phyloP scores from a whole-genome alignment of 2,888 invertebrate genomes.

The Pollenia griseotomentosa region DNA sequence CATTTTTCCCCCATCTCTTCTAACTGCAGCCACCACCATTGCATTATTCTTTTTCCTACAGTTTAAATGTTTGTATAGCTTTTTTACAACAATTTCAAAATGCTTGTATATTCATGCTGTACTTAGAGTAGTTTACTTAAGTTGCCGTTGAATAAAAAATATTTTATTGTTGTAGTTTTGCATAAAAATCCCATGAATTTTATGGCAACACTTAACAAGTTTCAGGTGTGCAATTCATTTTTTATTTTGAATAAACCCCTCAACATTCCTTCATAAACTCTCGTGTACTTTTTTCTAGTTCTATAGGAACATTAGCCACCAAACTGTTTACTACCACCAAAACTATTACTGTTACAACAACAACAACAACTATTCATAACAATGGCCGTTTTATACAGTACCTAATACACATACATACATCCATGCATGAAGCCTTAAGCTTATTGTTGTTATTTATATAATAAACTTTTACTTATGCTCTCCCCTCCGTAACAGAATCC shows the following conservation, averaged over 20 bases:
- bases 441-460: constrained; percentile 49
- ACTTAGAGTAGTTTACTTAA: constrained; percentile 62
- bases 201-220: constrained; percentile 78
- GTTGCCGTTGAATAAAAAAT: constrained; percentile 57
- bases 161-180: constrained; percentile 73
- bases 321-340: too few species aligned
- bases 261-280: neutral
- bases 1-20: constrained; percentile 20
- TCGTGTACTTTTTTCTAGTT: neutral
- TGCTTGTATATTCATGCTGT: constrained; percentile 42
- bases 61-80: neutral
- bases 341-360: neutral
- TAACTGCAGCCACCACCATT: constrained; percentile 6
- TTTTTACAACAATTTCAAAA: constrained; percentile 12
- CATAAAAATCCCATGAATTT: constrained; percentile 78
- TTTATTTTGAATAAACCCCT: constrained; percentile 5
- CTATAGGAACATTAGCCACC: neutral
- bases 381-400: constrained; percentile 34
- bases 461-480: neutral
- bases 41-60: constrained; percentile 3
- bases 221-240: constrained; percentile 69
- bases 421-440: constrained; percentile 14
- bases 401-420: neutral
- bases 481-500: neutral
- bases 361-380: constrained; percentile 24